Evolutionary conservation across 37 sponge, comb jelly and placozoan genomes (phyloP).

Genomic region (Tethya wilhelma): DNA sequence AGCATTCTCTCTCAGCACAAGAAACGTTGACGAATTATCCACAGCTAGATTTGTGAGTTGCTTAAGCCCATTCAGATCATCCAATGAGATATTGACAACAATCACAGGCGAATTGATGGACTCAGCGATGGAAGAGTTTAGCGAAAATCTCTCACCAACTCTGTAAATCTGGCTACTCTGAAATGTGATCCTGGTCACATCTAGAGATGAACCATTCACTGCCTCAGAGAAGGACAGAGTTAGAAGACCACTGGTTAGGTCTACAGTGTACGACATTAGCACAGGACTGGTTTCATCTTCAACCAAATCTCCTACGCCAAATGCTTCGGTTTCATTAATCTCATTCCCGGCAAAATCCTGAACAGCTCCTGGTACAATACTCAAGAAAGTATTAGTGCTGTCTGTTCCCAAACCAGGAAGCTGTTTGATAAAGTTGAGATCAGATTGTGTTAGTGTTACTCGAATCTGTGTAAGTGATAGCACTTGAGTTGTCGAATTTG

Average conservation of each 20-base stretch:
- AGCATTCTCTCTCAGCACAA: conserved; percentile 54
- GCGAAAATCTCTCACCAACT: conserved; percentile 34
- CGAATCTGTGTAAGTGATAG: conserved; percentile 22
- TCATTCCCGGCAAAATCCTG: conserved; percentile 54
- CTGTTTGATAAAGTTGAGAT: conserved; percentile 65
- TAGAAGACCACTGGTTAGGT: conserved; percentile 66
- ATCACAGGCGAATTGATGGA: conserved; percentile 40
- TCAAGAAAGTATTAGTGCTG: conserved; percentile 53
- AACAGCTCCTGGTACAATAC: conserved; percentile 16
- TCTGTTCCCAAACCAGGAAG: conserved; percentile 34
- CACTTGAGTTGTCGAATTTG: neutral
- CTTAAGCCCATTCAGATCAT: conserved; percentile 84
- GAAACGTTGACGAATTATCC: conserved; percentile 38
- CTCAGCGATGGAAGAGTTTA: conserved; percentile 33
- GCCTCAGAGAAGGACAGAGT: conserved; percentile 81
- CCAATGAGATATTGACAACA: conserved; percentile 49
- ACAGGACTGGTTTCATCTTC: conserved; percentile 53
- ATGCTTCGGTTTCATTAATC: conserved; percentile 40
- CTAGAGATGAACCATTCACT: conserved; percentile 65
- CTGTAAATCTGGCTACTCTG: conserved; percentile 60
- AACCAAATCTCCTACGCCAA: conserved; percentile 18
- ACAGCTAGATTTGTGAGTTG: conserved; percentile 43
- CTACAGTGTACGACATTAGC: conserved; percentile 51
- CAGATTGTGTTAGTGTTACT: conserved; percentile 42
- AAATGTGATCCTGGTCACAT: conserved; percentile 40